phyloP scores from a whole-genome alignment of 2,113 vertebrate species.

The Microcebus griseorufus region DNA sequence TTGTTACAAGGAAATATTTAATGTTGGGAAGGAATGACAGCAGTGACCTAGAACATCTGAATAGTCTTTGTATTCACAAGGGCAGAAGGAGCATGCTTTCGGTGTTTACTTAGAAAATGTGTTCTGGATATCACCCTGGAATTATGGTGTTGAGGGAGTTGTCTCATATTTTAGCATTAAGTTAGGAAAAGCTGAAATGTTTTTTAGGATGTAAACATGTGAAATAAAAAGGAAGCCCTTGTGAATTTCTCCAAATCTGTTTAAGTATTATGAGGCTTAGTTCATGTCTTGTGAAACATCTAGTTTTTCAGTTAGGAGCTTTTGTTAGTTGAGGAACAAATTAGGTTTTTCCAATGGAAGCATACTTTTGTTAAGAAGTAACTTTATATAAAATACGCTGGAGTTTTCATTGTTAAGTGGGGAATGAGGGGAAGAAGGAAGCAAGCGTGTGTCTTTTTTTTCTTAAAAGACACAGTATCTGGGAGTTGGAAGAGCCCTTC shows the following conservation, averaged over 20 bases:
- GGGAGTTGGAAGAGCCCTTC: background rate
- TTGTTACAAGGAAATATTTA: background rate
- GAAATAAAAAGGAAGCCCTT: background rate
- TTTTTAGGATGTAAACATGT: background rate
- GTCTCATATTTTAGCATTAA: slow-evolving; percentile 2
- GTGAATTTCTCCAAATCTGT: background rate
- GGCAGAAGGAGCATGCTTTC: background rate
- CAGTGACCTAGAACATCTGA: background rate
- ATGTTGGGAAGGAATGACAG: background rate
- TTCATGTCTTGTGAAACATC: background rate
- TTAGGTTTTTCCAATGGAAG: background rate
- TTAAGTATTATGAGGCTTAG: background rate
- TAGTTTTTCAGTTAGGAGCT: background rate
- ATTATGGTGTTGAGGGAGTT: background rate
- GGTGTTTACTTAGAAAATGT: background rate
- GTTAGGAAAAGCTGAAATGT: background rate
- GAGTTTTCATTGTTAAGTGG: background rate
- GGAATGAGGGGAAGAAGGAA: background rate
- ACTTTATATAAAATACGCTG: background rate
- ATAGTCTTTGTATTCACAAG: background rate
- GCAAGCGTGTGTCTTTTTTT: background rate
- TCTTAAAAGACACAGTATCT: background rate
- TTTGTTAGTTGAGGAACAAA: background rate
- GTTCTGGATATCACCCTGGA: background rate
- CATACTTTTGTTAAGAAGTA: background rate